A percentile compares a stretch with the other conserved stretches of the same genome.
Conservation (phyloP, 2,113 vertebrate genomes). For the Tachysurus fulvidraco region DNA sequence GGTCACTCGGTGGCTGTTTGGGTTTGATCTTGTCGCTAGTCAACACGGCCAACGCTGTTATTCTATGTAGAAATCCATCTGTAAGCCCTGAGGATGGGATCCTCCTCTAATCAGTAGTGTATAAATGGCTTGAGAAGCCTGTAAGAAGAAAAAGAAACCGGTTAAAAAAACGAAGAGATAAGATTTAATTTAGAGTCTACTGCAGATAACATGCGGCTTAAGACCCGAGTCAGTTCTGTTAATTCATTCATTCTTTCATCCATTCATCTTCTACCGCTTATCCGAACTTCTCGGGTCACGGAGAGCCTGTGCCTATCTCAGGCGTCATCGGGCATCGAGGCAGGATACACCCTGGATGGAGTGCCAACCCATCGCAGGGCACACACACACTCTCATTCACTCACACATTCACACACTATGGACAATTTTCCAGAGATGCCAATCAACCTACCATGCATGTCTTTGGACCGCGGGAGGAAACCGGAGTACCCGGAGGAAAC, state of each 20-base stretch:
- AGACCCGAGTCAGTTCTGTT: neutral
- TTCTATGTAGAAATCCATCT: constrained; percentile 31
- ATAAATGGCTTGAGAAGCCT: neutral
- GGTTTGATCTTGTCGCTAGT: neutral
- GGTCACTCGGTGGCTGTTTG: neutral
- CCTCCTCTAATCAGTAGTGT: neutral
- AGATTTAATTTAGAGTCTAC: neutral
- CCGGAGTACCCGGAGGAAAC: too few relatives aligned
- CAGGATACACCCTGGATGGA: too few relatives aligned
- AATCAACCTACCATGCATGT: too few relatives aligned
- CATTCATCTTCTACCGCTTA: too few relatives aligned
- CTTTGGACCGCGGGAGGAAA: too few relatives aligned
- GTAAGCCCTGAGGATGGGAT: neutral
- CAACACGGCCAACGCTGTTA: neutral
- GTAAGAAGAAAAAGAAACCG: neutral
- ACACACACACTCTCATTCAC: too few relatives aligned
- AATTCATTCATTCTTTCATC: neutral
- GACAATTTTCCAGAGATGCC: too few relatives aligned
- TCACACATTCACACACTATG: too few relatives aligned
- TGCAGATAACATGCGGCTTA: neutral
- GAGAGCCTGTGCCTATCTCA: too few relatives aligned
- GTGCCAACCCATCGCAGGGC: too few relatives aligned
- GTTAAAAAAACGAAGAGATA: neutral
- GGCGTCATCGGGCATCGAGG: too few relatives aligned
- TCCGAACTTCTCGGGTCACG: too few relatives aligned